These are phyloP conservation scores for Trichosurus vulpecula DNA, from an alignment of 2,797 vertebrate genomes.

Conservation along the genomic window DNA sequence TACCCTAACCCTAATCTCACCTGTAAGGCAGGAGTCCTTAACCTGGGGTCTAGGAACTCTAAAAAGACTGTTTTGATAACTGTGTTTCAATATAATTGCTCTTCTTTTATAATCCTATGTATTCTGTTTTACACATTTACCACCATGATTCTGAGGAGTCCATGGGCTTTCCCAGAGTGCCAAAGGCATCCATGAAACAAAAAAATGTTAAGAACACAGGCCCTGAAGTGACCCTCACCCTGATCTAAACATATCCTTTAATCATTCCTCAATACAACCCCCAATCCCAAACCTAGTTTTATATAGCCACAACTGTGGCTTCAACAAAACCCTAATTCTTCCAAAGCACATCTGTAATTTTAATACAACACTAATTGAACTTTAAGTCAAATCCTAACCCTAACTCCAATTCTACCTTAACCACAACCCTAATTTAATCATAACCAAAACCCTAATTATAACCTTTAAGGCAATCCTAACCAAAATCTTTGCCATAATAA, in stretches of 20 bases:
- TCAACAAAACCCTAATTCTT: background rate
- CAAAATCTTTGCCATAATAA: background rate
- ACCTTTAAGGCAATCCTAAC: background rate
- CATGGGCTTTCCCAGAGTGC: background rate
- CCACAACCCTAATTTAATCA: background rate
- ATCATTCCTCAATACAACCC: background rate
- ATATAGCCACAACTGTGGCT: background rate
- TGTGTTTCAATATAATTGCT: background rate
- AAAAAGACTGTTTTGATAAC: background rate
- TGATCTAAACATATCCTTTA: background rate
- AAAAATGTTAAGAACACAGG: background rate
- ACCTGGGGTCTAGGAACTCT: background rate
- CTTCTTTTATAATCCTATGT: background rate
- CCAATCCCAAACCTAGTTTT: conserved; percentile 1
- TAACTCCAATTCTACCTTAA: background rate
- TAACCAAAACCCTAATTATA: background rate
- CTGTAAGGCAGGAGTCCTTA: background rate
- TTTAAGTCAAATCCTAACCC: conserved; percentile 16
- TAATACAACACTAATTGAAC: conserved; percentile 11
- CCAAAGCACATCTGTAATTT: conserved; percentile 17
- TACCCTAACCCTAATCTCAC: background rate
- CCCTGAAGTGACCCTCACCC: background rate
- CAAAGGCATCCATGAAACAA: background rate
- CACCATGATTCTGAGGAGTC: background rate
- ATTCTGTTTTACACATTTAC: background rate